These are phyloP conservation scores for Muscicapa striata DNA, from an alignment of 2,797 vertebrate species.

Conservation along the genomic window DNA sequence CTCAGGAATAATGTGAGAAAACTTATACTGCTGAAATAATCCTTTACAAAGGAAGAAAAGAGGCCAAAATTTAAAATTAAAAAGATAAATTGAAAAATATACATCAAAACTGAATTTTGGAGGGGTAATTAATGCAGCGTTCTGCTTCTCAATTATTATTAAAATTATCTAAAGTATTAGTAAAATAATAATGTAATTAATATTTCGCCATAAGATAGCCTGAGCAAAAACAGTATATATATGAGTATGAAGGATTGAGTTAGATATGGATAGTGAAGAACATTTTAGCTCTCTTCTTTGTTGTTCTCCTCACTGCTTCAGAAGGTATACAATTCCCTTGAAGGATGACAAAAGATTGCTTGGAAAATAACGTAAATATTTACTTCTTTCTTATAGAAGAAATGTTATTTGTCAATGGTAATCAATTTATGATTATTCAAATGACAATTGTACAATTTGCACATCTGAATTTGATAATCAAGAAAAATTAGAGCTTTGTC, in stretches of 20 bases:
- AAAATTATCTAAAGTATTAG: neutral
- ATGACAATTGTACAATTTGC: neutral
- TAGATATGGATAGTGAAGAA: neutral
- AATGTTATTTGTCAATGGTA: neutral
- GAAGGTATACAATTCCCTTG: neutral
- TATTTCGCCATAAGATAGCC: neutral
- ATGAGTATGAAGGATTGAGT: neutral
- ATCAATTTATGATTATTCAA: neutral
- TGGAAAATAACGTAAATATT: neutral
- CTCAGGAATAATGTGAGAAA: neutral
- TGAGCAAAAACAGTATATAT: neutral
- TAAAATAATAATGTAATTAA: neutral
- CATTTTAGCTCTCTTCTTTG: neutral
- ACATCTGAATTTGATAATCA: neutral
- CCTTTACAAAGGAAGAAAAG: neutral
- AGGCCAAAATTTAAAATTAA: neutral
- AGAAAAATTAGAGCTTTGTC: neutral
- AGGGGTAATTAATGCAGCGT: accelerated
- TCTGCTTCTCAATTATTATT: neutral
- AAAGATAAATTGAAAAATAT: neutral
- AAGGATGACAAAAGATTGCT: neutral
- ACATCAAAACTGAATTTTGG: neutral
- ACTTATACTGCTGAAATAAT: neutral
- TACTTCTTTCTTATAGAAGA: neutral
- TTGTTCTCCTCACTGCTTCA: neutral